Conservation (phyloP, 2,797 vertebrate genomes). For the Xenopus petersii region DNA sequence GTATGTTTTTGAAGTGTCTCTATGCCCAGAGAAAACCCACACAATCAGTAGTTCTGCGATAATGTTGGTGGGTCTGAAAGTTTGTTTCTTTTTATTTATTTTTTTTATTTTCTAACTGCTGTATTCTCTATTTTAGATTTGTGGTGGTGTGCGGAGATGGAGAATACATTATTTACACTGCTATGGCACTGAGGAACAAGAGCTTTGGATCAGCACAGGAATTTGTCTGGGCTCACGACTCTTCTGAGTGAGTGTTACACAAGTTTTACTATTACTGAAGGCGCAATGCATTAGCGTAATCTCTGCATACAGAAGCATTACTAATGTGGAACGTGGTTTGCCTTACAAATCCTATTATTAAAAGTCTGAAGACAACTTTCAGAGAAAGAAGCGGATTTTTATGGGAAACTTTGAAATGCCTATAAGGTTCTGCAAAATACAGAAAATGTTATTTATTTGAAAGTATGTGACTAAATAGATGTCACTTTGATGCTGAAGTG, state of each 20-base stretch:
- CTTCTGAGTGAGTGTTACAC: constrained; percentile 85
- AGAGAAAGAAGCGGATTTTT: too few species aligned
- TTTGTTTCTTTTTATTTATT: background rate
- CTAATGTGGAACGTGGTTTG: background rate
- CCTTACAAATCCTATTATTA: background rate
- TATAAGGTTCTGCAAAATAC: too few species aligned
- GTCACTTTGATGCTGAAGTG: too few species aligned
- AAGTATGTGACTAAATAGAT: too few species aligned
- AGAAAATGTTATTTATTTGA: too few species aligned
- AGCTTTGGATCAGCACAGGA: constrained; percentile 97
- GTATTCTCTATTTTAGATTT: constrained; percentile 69
- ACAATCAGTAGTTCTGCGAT: too few species aligned
- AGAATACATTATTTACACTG: constrained; percentile 83
- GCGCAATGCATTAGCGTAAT: background rate
- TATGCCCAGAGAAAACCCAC: too few species aligned
- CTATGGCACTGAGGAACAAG: constrained; percentile 96
- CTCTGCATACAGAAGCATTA: background rate
- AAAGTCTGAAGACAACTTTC: background rate
- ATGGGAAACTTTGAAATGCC: too few species aligned
- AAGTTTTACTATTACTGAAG: background rate
- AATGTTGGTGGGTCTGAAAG: too few species aligned
- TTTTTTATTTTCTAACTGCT: background rate
- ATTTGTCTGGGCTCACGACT: constrained; percentile 96
- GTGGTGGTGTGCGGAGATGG: constrained; percentile 94
- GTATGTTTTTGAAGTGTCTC: too few species aligned